Evolutionary conservation across 2,797 vertebrate genomes (phyloP).

Genomic region (Platalea minor): DNA sequence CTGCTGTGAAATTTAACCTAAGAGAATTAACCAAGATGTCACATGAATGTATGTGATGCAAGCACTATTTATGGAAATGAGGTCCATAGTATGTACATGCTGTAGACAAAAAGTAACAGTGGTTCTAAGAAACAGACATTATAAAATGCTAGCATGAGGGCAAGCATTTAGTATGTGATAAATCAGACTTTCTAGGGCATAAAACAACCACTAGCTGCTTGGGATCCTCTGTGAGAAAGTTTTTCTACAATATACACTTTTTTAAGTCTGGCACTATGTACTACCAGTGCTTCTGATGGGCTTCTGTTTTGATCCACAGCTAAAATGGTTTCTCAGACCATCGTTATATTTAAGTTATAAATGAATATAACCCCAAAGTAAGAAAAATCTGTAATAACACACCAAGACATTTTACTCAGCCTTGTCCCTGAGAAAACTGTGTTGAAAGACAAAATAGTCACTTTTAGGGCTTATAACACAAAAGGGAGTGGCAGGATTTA

Average conservation of each 20-base stretch:
- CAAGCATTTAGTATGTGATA: background rate
- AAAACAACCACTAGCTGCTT: background rate
- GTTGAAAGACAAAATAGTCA: background rate
- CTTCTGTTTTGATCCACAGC: background rate
- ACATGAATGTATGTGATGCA: background rate
- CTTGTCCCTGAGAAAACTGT: background rate
- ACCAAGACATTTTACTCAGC: background rate
- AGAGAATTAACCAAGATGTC: background rate
- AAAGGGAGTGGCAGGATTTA: background rate
- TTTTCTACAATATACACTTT: background rate
- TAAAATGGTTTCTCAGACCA: background rate
- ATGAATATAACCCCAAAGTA: background rate
- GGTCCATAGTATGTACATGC: background rate
- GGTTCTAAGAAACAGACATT: background rate
- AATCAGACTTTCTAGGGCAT: background rate
- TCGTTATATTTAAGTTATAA: background rate
- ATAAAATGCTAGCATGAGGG: background rate
- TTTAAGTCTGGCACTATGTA: background rate
- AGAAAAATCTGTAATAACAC: background rate
- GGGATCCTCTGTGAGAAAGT: background rate
- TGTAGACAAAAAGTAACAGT: background rate
- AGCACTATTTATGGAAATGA: background rate
- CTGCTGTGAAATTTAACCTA: background rate
- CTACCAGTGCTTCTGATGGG: background rate
- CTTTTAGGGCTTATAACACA: background rate